Base-by-base conservation (phyloP, 2,888 invertebrate genomes). In the Hydrotaea cyrtoneurina region DNA sequence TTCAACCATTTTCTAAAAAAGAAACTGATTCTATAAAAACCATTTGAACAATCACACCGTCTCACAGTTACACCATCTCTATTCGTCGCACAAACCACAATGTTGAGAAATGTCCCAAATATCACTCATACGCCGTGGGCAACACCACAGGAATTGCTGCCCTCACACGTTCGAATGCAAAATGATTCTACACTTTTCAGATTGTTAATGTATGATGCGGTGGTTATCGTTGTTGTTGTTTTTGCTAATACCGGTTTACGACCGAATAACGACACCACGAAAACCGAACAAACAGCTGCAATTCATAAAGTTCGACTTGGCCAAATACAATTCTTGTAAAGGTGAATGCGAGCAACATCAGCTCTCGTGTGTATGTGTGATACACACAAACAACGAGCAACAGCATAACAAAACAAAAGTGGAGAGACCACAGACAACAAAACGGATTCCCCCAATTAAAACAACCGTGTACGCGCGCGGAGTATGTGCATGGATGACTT, bases 401-500 rank as follows among this genome's bases (percentile, higher is more conserved):
- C 64, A 39, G 17, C 64, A 64, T 1, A 39, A 39, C 36, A 39
- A 4, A 39, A 39, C 8, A 39, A 39, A 39, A 57, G 39, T 17
- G 46, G n/a, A n/a, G 78, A 62, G 72, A 80, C 80, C 79, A 75
- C 81, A 86, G 80, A 83, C 79, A 81, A 77, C 73, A 73, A 82
- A 81, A 81, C 83, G 83, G 83, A 81, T 83, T 83, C 81, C 83
- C 83, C 81, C 85, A 85, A 85, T 80, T 85, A 82, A 85, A 82
- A 21, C 57, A 66, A 74, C 59, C 74, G 11, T 59, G 39, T 50
- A 69, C 39, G 36, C 66, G 39, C 50, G 59, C 59, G 31, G 31
- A 19, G 26, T 19, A 26, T 17, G 43, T 59, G 23, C 2, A 21
- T 19, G 31, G 39, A 83, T 80, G 83, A 83, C 83, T 83, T 80